Evolutionary conservation across 2,888 invertebrate genomes (phyloP), one percentile per base, ranked within the genome.

Genomic region (Drosophila peninsularis): DNA sequence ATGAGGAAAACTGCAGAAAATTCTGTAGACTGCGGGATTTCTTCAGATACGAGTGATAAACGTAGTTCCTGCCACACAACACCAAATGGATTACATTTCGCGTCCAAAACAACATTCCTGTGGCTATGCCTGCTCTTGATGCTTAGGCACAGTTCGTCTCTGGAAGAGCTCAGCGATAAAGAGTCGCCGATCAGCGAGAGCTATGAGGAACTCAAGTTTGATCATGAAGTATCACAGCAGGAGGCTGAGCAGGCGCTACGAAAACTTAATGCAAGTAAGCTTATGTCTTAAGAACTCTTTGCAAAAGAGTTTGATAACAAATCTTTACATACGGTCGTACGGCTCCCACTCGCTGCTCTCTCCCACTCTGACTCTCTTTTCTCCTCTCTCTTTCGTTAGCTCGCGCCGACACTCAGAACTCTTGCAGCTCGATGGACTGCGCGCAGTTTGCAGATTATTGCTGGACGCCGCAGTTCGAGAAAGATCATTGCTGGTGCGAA

Each of bases 401-500:
- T 41, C 65, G 47, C 13, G 84, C 30, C 11, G 55, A 39, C 27
- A 58, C 55, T 2, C 61, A 84, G 52, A 86, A 82, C 57, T 88
- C 88, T 57, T 92, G 92, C 75, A 88, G 83, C 50, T 81, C 88
- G 5, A 80, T 90, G 11, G 57, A 82, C 17, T 92, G 92, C 68
- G 83, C 86, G 14, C 45, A 83, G 37, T 85, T 90, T 24, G 77
- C 88, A 74, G 90, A 89, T 70, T 92, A 92, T 74, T 92, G 92
- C 67, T 71, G 90, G 17, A 90, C 92, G 47, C 71, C 86, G 21
- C 89, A 92, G 71, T 91, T 92, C 64, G 82, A 93, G 19, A 92
- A 92, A 57, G 92, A 92, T 85, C 92, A 92, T 75, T 92, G 92
- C 71, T 92, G 91, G 90, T 92, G 92, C 73, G 93, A 92, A 71